Evolutionary conservation across 2,113 vertebrate species (phyloP).

Genomic region (Baryphthengus martii): DNA sequence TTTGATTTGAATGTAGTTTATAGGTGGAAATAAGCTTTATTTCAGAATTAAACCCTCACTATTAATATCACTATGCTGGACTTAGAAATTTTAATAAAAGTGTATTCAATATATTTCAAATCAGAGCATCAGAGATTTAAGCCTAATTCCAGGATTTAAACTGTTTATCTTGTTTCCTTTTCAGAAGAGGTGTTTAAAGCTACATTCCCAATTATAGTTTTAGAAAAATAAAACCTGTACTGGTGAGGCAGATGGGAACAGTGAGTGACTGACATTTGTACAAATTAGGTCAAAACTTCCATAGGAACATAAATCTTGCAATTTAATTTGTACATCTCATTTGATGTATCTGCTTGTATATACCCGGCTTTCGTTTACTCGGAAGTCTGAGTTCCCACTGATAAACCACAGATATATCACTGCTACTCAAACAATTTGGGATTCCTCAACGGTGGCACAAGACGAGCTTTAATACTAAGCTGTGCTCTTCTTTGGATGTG

Average conservation of each 20-base stretch:
- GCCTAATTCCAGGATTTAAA: background rate
- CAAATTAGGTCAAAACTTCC: conserved; percentile 19
- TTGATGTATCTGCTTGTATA: background rate
- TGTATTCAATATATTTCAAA: background rate
- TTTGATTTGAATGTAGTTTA: background rate
- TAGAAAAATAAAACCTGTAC: background rate
- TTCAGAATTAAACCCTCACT: background rate
- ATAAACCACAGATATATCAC: background rate
- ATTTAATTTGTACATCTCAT: background rate
- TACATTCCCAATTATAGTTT: background rate
- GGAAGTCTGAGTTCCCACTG: background rate
- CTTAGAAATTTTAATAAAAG: background rate
- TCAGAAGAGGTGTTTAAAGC: background rate
- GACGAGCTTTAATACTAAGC: background rate
- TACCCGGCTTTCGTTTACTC: background rate
- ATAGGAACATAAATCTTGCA: background rate
- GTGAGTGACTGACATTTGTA: background rate
- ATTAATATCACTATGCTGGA: background rate
- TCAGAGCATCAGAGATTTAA: background rate
- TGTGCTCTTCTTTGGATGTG: background rate
- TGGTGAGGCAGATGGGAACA: background rate
- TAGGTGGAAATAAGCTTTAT: background rate
- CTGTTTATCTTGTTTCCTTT: background rate
- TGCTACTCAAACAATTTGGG: background rate
- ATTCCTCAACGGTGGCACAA: background rate